These are phyloP conservation scores for Scaptomyza montana DNA, from an alignment of 1,140 invertebrate genomes.

Conservation along the genomic window DNA sequence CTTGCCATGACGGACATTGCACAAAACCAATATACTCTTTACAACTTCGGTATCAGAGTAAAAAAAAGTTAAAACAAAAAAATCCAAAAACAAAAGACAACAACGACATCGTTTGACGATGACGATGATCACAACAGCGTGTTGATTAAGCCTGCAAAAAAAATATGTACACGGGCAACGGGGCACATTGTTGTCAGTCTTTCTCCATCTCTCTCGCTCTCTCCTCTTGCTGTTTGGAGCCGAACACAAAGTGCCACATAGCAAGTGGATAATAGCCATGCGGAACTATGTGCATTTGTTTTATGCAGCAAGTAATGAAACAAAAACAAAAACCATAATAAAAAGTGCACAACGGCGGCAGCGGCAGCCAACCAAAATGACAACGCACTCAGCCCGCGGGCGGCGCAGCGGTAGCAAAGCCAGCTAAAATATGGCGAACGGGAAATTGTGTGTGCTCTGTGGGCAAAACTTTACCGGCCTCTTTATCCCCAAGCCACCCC, in stretches of 20 bases:
- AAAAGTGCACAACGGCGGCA: constrained; percentile 6
- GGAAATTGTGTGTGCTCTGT: constrained; percentile 73
- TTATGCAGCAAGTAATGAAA: constrained; percentile 76
- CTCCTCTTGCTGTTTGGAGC: neutral
- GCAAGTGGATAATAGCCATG: constrained; percentile 78
- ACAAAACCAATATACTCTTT: too few species aligned
- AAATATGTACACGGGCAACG: constrained; percentile 37
- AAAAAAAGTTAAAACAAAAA: neutral
- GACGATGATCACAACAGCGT: constrained; percentile 31
- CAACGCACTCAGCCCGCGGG: constrained; percentile 65
- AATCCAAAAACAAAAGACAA: constrained; percentile 3
- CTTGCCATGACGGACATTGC: too few species aligned
- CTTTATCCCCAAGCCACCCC: too few species aligned
- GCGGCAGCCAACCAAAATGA: constrained; percentile 61
- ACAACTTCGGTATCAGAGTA: neutral
- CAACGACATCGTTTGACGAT: constrained; percentile 11
- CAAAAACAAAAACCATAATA: constrained; percentile 52
- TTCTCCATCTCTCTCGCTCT: neutral
- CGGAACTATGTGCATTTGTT: constrained; percentile 80
- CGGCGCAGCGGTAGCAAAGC: constrained; percentile 2
- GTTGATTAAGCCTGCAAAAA: constrained; percentile 66
- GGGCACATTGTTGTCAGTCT: constrained; percentile 61
- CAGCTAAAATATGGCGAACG: constrained; percentile 57
- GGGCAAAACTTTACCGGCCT: constrained; percentile 25
- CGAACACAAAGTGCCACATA: constrained; percentile 60